Conservation (phyloP, 2,797 vertebrate species). For the Crenuchus spilurus region DNA sequence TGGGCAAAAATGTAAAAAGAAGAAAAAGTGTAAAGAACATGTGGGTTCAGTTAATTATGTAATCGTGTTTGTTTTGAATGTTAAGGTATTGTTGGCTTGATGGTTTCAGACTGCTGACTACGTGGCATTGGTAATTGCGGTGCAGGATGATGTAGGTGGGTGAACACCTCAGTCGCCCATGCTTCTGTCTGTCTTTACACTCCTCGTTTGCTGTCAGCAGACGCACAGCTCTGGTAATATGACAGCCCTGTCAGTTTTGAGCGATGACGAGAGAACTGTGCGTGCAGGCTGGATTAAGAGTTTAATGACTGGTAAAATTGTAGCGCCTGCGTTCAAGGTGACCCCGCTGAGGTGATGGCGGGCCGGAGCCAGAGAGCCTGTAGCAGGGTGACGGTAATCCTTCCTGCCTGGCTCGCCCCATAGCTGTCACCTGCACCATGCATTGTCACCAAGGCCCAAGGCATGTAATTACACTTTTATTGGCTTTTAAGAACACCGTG, state of each 20-base stretch:
- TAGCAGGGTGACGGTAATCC: constrained; percentile 78
- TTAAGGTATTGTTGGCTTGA: not conserved
- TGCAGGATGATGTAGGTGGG: not conserved
- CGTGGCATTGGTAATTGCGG: constrained; percentile 36
- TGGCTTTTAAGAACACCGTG: constrained; percentile 73
- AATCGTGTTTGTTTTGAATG: constrained; percentile 14
- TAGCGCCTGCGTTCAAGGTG: constrained; percentile 79
- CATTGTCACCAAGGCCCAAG: constrained; percentile 71
- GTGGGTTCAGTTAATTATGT: constrained; percentile 14
- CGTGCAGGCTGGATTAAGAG: constrained; percentile 74
- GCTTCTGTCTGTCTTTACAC: not conserved
- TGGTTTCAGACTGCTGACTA: constrained; percentile 1
- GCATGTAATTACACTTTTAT: constrained; percentile 82
- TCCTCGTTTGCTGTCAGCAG: constrained; percentile 12
- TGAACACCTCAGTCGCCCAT: constrained; percentile 24
- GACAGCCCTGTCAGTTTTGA: constrained; percentile 68
- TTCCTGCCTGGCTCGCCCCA: constrained; percentile 70
- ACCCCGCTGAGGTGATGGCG: constrained; percentile 73
- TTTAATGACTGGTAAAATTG: constrained; percentile 85
- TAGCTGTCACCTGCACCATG: constrained; percentile 70
- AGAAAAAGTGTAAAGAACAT: constrained; percentile 24
- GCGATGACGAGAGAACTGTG: constrained; percentile 68
- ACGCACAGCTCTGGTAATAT: constrained; percentile 55
- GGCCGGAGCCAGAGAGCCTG: constrained; percentile 45
- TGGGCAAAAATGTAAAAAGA: no score